Percentiles rank a stretch among this genome's conserved stretches.
Conservation (phyloP, 2,797 vertebrate species). For the Sciurus vulgaris region DNA sequence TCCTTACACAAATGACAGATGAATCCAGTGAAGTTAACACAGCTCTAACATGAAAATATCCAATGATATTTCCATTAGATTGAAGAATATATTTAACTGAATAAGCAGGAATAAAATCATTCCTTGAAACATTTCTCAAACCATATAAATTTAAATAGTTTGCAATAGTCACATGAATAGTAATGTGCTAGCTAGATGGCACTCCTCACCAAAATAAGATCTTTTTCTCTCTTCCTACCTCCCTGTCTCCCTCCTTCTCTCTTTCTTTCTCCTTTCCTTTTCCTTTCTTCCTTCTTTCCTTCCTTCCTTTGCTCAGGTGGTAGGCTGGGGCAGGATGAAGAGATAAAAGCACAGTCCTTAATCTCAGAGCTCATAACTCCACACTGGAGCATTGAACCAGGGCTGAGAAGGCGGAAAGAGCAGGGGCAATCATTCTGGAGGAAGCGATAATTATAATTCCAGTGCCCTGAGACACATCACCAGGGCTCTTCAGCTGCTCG, state of each 20-base stretch:
- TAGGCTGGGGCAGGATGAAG: too few species aligned
- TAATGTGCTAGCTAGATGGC: too few species aligned
- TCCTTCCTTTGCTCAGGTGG: too few species aligned
- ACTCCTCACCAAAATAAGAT: too few species aligned
- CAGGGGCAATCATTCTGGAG: not conserved
- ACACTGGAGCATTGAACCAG: not conserved
- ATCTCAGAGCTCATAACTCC: too few species aligned
- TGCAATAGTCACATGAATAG: too few species aligned
- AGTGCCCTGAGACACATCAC: not conserved
- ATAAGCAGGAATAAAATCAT: not conserved
- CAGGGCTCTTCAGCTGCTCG: not conserved
- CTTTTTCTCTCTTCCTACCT: too few species aligned
- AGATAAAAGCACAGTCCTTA: too few species aligned
- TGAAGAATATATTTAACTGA: not conserved
- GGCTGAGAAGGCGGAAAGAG: not conserved
- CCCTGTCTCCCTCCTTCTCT: too few species aligned
- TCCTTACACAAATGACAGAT: not conserved
- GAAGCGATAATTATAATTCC: not conserved
- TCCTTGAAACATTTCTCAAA: not conserved
- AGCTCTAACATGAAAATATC: not conserved
- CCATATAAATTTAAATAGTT: too few species aligned
- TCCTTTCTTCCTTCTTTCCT: too few species aligned
- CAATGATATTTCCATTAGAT: not conserved
- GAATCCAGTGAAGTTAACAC: not conserved
- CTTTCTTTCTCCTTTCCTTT: too few species aligned